Percentiles rank a stretch among this genome's conserved stretches.
Evolutionary conservation across 2,113 vertebrate genomes (phyloP).

Genomic region (Gracilinanus agilis): DNA sequence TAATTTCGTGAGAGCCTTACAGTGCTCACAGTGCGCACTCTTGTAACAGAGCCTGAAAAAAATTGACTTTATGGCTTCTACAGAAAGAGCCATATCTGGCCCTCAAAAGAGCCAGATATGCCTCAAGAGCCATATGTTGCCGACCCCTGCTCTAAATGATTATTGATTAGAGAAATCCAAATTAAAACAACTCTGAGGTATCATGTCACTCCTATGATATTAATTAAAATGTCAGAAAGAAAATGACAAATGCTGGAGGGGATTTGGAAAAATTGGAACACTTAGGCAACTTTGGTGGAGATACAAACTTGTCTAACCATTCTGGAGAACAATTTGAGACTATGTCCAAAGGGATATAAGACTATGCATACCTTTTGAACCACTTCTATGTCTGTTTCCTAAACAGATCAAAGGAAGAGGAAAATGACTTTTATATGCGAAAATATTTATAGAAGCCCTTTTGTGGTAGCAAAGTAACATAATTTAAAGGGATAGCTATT

Average conservation of each 20-base stretch:
- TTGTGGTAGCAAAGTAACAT: background rate
- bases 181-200: background rate
- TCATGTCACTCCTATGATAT: background rate
- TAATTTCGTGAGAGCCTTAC: no score
- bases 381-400: background rate
- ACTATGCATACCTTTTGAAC: background rate
- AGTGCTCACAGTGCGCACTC: no score
- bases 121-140: no score
- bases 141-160: no score
- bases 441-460: background rate
- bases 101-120: no score
- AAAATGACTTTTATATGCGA: background rate
- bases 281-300: background rate
- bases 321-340: background rate
- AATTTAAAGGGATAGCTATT: background rate
- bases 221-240: background rate
- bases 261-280: background rate
- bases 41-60: no score
- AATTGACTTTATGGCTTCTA: no score
- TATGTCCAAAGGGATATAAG: background rate
- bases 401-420: background rate
- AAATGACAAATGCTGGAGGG: background rate
- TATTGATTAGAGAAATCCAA: background rate
- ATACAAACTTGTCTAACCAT: background rate
- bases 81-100: no score